Evolutionary conservation across 2,113 vertebrate species (phyloP).

Genomic region (Castor canadensis): DNA sequence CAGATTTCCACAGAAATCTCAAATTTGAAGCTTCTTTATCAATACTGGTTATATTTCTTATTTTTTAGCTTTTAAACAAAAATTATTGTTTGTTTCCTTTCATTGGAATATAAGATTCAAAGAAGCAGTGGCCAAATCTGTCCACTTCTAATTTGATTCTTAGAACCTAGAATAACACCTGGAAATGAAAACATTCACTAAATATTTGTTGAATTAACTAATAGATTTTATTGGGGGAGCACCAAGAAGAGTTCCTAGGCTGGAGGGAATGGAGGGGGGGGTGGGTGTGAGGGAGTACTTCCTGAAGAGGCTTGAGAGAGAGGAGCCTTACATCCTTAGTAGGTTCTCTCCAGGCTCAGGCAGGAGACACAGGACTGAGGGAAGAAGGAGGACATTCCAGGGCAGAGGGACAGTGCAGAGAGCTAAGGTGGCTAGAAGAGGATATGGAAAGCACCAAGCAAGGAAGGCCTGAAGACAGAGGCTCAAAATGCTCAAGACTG

Average conservation of each 20-base stretch:
- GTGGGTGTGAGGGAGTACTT: neutral
- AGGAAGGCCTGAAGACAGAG: neutral
- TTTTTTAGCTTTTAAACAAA: neutral
- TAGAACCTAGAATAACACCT: neutral
- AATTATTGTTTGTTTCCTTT: neutral
- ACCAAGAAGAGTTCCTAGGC: neutral
- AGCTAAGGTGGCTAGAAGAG: rapidly evolving
- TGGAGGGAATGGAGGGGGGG: neutral
- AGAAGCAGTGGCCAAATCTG: neutral
- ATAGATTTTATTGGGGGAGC: neutral
- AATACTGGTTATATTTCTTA: neutral
- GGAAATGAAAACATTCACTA: neutral
- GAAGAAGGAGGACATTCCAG: neutral
- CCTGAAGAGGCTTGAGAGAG: neutral
- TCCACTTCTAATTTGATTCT: neutral
- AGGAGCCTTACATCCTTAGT: neutral
- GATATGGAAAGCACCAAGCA: neutral
- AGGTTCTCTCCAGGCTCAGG: neutral
- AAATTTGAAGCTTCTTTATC: no score
- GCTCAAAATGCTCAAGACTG: neutral
- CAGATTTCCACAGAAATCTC: neutral
- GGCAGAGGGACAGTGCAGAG: neutral
- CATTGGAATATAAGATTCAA: neutral
- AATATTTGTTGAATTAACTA: neutral
- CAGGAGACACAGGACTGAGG: neutral